phyloP scores from a whole-genome alignment of 1,140 invertebrate genomes.

The Luehdorfia chinensis region DNA sequence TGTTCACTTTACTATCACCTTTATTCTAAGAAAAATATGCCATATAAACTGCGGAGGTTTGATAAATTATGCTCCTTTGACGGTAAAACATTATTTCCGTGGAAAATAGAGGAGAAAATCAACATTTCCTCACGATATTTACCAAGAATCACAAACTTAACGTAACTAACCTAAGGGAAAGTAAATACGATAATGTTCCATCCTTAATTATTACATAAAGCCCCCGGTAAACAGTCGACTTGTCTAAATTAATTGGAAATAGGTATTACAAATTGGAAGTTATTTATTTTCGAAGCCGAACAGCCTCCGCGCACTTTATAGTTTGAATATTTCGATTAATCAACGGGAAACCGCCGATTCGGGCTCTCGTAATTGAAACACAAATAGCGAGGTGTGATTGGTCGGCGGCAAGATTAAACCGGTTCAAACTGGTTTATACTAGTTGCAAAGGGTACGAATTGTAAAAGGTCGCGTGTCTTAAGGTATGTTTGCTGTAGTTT shows the following conservation, averaged over 20 bases:
- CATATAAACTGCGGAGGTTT: not conserved
- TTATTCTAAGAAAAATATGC: no score
- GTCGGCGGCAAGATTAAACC: conserved; percentile 49
- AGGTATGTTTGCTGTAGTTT: not conserved
- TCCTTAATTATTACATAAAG: conserved; percentile 17
- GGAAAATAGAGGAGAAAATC: conserved; percentile 1
- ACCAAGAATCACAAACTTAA: conserved; percentile 1
- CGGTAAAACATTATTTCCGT: conserved; percentile 1
- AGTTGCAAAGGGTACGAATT: conserved; percentile 38
- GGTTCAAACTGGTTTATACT: conserved; percentile 35
- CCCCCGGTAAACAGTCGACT: conserved; percentile 8
- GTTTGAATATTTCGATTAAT: conserved; percentile 38
- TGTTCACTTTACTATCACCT: no score
- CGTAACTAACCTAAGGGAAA: conserved; percentile 1
- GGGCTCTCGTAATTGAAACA: conserved; percentile 64
- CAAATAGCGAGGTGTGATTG: conserved; percentile 63
- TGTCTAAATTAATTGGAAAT: conserved; percentile 15
- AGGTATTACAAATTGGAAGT: conserved; percentile 17
- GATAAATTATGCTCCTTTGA: not conserved
- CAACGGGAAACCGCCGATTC: conserved; percentile 50
- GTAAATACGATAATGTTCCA: conserved; percentile 7
- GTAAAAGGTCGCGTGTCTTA: conserved; percentile 15
- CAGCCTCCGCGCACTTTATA: conserved; percentile 11
- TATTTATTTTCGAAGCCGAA: conserved; percentile 14
- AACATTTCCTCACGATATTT: not conserved